Percentiles rank a stretch among this genome's conserved stretches.
Conservation (phyloP, 2,113 vertebrate genomes). For the Buteo buteo region DNA sequence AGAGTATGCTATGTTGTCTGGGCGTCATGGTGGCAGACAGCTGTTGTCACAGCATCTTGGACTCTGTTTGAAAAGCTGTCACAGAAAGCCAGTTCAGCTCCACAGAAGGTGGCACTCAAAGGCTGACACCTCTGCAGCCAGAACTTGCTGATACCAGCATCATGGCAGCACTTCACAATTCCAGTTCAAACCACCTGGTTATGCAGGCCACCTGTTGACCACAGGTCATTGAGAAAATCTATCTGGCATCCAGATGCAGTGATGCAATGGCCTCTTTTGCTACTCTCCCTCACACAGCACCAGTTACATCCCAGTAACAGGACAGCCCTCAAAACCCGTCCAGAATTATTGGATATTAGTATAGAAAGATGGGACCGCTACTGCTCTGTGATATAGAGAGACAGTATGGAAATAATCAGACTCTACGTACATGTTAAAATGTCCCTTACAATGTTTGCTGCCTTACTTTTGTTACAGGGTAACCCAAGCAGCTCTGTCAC, state of each 20-base stretch:
- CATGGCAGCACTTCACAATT: background rate
- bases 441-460: background rate
- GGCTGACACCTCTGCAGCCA: background rate
- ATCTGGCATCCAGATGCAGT: background rate
- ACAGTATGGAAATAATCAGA: background rate
- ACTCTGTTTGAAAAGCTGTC: background rate
- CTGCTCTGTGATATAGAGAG: background rate
- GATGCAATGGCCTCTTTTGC: background rate
- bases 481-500: background rate
- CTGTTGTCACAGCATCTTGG: background rate
- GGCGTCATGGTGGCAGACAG: background rate
- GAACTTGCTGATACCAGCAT: background rate
- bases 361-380: background rate
- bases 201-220: background rate
- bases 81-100: background rate
- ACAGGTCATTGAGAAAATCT: background rate
- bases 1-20: background rate
- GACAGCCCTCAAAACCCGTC: background rate
- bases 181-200: background rate
- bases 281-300: background rate
- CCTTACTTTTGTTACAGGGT: background rate
- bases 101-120: background rate
- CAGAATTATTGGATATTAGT: background rate
- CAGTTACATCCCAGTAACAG: background rate
- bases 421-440: background rate